These are phyloP conservation scores for Antheraea assamensis DNA, from an alignment of 2,888 invertebrate species.

Conservation along the genomic window DNA sequence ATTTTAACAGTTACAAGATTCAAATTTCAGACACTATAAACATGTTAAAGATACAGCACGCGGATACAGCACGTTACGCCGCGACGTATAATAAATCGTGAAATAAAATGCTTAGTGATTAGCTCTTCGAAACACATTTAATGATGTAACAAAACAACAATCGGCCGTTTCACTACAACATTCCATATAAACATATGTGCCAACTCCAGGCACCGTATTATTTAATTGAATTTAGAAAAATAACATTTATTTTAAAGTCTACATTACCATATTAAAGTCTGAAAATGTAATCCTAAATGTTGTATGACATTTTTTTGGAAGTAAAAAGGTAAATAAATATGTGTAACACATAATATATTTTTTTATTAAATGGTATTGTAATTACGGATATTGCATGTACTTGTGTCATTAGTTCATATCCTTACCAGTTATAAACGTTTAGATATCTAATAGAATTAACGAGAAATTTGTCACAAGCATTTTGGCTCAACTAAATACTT, in stretches of 20 bases:
- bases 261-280: neutral
- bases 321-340: neutral
- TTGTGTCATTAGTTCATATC: no score
- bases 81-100: conserved; percentile 2
- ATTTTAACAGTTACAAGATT: neutral
- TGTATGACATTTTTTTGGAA: neutral
- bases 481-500: no score
- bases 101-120: conserved; percentile 7
- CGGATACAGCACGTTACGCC: neutral
- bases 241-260: neutral
- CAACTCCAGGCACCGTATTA: neutral
- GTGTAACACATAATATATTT: no score
- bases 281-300: neutral
- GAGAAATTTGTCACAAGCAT: no score
- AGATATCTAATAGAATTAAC: no score
- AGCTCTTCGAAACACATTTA: conserved; percentile 10
- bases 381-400: no score
- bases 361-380: no score
- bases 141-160: conserved; percentile 12
- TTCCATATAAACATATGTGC: neutral
- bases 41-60: neutral
- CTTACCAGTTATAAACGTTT: no score
- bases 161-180: neutral
- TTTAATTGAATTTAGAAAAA: neutral
- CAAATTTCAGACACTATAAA: neutral